Conservation (phyloP, 2,113 vertebrate species). For the Cynopterus brachyotis region DNA sequence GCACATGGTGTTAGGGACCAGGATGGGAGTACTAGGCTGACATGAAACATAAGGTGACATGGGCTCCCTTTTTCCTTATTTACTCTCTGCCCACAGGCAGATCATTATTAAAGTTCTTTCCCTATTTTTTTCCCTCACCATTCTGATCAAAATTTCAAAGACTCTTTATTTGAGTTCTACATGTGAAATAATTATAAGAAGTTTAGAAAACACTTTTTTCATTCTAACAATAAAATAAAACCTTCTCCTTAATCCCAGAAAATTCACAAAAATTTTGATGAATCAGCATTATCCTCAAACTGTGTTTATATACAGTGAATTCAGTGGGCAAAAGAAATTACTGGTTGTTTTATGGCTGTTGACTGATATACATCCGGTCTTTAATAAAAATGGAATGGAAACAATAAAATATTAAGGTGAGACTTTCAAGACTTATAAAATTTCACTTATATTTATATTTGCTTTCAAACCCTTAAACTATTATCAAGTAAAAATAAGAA, state of each 20-base stretch:
- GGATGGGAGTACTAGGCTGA: not conserved
- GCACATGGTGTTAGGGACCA: not conserved
- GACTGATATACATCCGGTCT: not conserved
- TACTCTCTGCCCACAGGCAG: rapidly evolving
- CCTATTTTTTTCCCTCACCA: no score
- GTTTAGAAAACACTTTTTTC: rapidly evolving
- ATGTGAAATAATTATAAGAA: not conserved
- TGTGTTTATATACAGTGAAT: not conserved
- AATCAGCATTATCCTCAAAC: not conserved
- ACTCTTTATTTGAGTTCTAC: not conserved
- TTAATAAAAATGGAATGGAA: not conserved
- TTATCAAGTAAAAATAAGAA: not conserved
- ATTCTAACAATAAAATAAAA: not conserved
- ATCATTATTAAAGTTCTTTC: not conserved
- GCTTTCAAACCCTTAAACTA: constrained; percentile 31
- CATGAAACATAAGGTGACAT: no score
- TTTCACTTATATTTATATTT: not conserved
- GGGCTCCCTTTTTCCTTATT: not conserved
- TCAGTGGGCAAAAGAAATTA: rapidly evolving
- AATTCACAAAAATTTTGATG: not conserved
- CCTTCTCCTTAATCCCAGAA: not conserved
- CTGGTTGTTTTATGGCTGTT: not conserved
- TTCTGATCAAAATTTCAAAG: not conserved
- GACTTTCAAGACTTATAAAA: not conserved
- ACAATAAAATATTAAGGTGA: not conserved